Percentiles rank a stretch among this genome's conserved stretches.
Conservation (phyloP, 2,797 vertebrate genomes). For the Mareca penelope region DNA sequence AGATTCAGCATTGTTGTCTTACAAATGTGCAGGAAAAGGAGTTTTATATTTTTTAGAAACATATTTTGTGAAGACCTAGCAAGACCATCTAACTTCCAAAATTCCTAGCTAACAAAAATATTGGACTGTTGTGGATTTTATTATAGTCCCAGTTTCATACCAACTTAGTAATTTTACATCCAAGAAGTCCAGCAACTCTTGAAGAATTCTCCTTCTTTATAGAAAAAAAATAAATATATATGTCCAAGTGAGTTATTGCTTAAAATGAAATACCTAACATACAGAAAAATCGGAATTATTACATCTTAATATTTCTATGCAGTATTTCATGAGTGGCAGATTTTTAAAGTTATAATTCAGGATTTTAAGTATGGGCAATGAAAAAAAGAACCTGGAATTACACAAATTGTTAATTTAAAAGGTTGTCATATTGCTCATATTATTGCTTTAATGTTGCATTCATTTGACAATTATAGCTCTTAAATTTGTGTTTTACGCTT, state of each 20-base stretch:
- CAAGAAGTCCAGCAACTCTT: background rate
- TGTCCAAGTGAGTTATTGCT: fast-evolving
- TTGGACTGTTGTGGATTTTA: background rate
- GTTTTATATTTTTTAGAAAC: background rate
- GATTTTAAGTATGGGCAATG: background rate
- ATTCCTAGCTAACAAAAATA: background rate
- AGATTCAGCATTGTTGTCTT: background rate
- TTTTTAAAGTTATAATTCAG: background rate
- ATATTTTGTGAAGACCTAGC: background rate
- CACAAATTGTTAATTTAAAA: background rate
- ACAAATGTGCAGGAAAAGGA: background rate
- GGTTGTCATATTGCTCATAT: fast-evolving
- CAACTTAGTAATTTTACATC: background rate
- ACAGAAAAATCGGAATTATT: background rate
- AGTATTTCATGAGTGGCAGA: background rate
- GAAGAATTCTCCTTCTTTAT: background rate
- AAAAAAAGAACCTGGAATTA: background rate
- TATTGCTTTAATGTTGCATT: background rate
- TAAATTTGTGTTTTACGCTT: background rate
- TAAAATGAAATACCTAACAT: background rate
- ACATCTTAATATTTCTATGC: background rate
- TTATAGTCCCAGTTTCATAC: background rate
- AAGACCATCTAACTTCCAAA: background rate
- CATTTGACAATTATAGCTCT: background rate
- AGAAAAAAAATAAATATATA: background rate